These are phyloP conservation scores for Neomonachus schauinslandi DNA, from an alignment of 2,113 vertebrate species.

Conservation along the genomic window DNA sequence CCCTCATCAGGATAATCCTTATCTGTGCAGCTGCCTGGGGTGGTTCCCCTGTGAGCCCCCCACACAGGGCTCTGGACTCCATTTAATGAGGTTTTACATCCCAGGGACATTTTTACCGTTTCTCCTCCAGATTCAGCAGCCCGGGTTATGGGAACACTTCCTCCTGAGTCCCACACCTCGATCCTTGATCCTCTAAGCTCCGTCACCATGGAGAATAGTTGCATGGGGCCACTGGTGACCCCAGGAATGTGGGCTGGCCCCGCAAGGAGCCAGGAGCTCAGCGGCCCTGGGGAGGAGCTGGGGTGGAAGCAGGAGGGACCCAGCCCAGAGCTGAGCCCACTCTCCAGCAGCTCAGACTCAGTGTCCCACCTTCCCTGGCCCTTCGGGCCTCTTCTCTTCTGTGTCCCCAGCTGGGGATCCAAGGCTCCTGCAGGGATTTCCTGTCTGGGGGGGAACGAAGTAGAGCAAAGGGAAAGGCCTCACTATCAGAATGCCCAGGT, in stretches of 20 bases:
- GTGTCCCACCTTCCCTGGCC: not conserved
- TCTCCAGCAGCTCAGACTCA: not conserved
- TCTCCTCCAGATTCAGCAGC: not conserved
- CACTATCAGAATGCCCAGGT: rapidly evolving
- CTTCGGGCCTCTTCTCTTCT: rapidly evolving
- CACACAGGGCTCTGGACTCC: not conserved
- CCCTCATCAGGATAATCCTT: not conserved
- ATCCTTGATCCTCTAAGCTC: not conserved
- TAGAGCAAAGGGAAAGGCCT: not conserved
- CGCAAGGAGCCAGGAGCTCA: rapidly evolving
- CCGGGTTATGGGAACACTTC: not conserved
- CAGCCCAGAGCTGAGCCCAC: rapidly evolving
- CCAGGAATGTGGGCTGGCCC: rapidly evolving
- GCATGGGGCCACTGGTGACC: rapidly evolving
- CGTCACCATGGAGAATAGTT: not conserved
- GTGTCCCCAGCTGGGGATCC: rapidly evolving
- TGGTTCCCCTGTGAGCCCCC: rapidly evolving
- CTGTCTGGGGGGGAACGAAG: not conserved
- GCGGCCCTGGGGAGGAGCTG: rapidly evolving
- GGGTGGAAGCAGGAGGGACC: not conserved
- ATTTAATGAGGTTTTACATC: not conserved
- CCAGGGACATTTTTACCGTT: not conserved
- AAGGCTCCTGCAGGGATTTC: rapidly evolving
- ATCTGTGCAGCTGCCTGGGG: not conserved
- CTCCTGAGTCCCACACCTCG: not conserved